A percentile compares a stretch with the other conserved stretches of the same genome.
Evolutionary conservation across 2,888 invertebrate species (phyloP).

Genomic region (Drosophila differens): DNA sequence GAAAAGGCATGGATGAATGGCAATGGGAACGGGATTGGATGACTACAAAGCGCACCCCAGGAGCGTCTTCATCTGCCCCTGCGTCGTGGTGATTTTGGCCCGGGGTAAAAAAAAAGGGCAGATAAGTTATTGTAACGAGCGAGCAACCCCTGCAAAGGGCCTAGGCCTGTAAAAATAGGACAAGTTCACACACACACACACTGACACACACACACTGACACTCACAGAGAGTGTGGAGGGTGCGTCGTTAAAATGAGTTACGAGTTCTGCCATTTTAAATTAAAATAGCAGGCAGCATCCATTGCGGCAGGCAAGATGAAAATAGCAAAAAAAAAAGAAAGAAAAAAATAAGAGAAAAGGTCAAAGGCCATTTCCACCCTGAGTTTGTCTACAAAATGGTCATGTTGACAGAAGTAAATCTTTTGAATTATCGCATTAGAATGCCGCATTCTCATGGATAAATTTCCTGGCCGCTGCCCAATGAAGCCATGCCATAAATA

Average conservation of each 20-base stretch:
- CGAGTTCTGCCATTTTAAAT: constrained; percentile 84
- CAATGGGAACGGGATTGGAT: constrained; percentile 23
- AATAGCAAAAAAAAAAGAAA: constrained; percentile 32
- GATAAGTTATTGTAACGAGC: constrained; percentile 81
- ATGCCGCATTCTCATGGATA: constrained; percentile 78
- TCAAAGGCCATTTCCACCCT: constrained; percentile 79
- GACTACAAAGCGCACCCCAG: constrained; percentile 77
- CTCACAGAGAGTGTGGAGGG: constrained; percentile 50
- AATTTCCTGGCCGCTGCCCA: constrained; percentile 53
- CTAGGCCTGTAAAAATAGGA: constrained; percentile 76
- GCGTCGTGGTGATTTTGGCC: constrained; percentile 70
- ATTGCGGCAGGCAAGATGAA: constrained; percentile 60
- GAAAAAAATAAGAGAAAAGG: constrained; percentile 51
- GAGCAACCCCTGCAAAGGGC: constrained; percentile 74
- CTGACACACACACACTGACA: constrained; percentile 41
- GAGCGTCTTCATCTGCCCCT: constrained; percentile 65
- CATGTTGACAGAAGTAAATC: constrained; percentile 85
- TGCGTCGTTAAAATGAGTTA: constrained; percentile 84
- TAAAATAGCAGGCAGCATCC: constrained; percentile 75
- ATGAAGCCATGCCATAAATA: constrained; percentile 83
- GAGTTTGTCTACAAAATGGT: constrained; percentile 74
- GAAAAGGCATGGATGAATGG: constrained; percentile 29
- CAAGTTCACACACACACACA: constrained; percentile 63
- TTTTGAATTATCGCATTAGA: constrained; percentile 84
- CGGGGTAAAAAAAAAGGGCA: constrained; percentile 64